Percentiles rank a stretch among this genome's conserved stretches.
Conservation (phyloP, 2,113 vertebrate species). For the Pelodiscus sinensis region DNA sequence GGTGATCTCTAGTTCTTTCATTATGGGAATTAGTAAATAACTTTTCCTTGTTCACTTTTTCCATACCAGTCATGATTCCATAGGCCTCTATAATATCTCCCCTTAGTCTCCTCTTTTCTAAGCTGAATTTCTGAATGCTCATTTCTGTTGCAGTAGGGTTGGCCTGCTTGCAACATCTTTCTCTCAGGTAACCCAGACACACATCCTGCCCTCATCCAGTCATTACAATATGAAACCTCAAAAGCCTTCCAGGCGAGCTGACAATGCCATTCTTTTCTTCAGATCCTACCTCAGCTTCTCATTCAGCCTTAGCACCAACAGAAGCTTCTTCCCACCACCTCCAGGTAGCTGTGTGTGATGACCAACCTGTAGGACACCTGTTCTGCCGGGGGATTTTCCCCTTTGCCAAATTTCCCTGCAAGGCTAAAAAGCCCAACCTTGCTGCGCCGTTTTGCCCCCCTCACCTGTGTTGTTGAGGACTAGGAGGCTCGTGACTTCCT, state of each 20-base stretch:
- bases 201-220: neutral
- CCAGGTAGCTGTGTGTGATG: neutral
- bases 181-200: neutral
- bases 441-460: neutral
- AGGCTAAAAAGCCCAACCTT: neutral
- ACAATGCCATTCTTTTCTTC: neutral
- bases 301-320: neutral
- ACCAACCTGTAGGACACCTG: neutral
- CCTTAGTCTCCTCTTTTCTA: no score
- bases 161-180: neutral
- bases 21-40: no score
- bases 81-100: no score
- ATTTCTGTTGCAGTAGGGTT: no score
- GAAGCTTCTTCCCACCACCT: neutral
- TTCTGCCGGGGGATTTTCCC: neutral
- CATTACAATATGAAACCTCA: neutral
- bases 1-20: no score
- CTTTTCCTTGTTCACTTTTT: no score
- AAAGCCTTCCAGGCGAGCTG: neutral
- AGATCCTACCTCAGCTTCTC: neutral
- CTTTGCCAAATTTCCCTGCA: neutral
- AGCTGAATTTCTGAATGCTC: no score
- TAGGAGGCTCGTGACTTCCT: conserved; percentile 83
- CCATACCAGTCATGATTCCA: no score
- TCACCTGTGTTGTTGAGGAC: conserved; percentile 91